Base-by-base conservation (phyloP, 2,113 vertebrate genomes). In the Monopterus albus region DNA sequence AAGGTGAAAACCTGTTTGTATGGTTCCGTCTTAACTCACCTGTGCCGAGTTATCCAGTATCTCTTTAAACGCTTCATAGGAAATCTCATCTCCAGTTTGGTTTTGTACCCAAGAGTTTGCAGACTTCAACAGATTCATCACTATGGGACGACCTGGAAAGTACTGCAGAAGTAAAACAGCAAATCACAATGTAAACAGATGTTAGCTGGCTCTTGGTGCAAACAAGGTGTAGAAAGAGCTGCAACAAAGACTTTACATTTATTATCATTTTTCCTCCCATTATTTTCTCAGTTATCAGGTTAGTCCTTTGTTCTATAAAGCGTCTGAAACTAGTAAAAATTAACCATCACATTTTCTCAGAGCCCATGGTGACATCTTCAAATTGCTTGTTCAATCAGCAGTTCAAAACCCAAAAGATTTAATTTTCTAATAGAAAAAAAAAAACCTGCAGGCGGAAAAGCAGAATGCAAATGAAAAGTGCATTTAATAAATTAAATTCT, bases 71-170 rank as follows among this genome's bases (percentile, higher is more conserved):
- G 76, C 59, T 0, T 75, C 65, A 2, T 95, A 95, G 28, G 90
- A 90, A 49, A 98, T 86, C 47, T 93, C 89, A 0, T 83, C 65
- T 36, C 53, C 89, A 0, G 79, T 82, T 64, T 92, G 91, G 58
- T 63, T 78, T 58, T 52, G 79, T 36, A 98, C 90, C 96, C 95
- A 95, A 4, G 77, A 2, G 13, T 93, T 79, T 35, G 94, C 12
- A 5, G 85, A 88, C 59, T 79, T 87, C 83, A 98, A 80, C 60
- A 94, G 89, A 65, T 93, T 96, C 88, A 87, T 92, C 83, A 96
- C 94, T 0, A 83, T 13, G 3, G 94, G 91, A 18, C 94, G 95
- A 15, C 96, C 96, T 0, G 95, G 96, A 74, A 98, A 97, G 82
- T 95, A 94, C 96, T 99, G 86, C 39, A 47, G 40, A 61, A 3